phyloP scores from a whole-genome alignment of 2,113 vertebrate genomes.

The Formicarius rufipectus region DNA sequence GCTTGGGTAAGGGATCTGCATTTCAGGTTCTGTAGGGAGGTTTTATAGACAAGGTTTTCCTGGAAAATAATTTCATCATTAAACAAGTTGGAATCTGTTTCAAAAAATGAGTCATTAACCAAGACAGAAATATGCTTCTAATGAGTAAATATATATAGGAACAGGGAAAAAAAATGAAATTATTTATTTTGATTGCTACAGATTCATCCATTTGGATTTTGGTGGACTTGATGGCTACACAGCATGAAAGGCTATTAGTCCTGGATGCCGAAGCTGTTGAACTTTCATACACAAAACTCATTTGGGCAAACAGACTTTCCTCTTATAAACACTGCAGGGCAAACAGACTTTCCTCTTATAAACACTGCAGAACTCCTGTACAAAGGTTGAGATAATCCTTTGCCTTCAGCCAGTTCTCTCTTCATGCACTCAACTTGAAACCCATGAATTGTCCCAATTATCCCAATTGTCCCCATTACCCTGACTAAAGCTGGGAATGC shows the following conservation, averaged over 20 bases:
- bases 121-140: neutral
- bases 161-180: neutral
- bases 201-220: neutral
- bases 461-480: neutral
- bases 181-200: neutral
- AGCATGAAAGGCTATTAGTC: neutral
- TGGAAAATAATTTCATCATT: neutral
- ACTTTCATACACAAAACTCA: neutral
- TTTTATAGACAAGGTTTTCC: neutral
- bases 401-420: neutral
- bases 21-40: neutral
- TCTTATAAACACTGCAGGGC: neutral
- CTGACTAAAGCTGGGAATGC: neutral
- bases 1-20: neutral
- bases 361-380: neutral
- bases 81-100: neutral
- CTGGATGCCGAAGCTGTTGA: neutral
- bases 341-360: neutral
- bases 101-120: neutral
- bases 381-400: neutral
- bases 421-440: neutral
- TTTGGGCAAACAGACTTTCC: neutral
- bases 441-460: neutral
- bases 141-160: neutral
- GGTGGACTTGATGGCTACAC: neutral